Base-by-base conservation (phyloP, 2,888 invertebrate genomes). In the Bruchidius siliquastri region DNA sequence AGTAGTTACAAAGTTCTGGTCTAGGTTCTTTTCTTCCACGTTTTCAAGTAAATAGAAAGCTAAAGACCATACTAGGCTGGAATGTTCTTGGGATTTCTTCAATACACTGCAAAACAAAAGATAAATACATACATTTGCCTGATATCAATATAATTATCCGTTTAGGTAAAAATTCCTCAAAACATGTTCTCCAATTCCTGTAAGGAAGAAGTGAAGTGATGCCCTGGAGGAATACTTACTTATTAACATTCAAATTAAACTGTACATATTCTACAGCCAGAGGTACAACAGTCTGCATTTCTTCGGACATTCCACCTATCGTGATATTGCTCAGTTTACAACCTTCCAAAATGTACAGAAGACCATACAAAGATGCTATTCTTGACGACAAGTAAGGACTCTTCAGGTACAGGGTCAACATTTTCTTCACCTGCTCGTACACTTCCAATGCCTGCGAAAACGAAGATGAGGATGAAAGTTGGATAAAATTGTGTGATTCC, bases 31-130 rank as follows among this genome's bases (percentile, higher is more conserved):
- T 81, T 93, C 92, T 77, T 91, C 90, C 66, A 92, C 88, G 83
- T 92, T 91, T 86, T 95, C 94, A 80, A 94, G 88, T 75, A 95
- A 86, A 85, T 92, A 93, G 86, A 94, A 94, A 71, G 92, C 91
- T 71, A 93, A 85, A 30, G 93, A 90, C 93, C 94, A 94, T 82
- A 94, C 89, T 71, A 92, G 87, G 78, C 93, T 87, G 73, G 90
- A 89, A 83, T 94, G 93, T 78, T 91, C 91, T 82, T 91, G 91
- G 79, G 85, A 85, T 75, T 83, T 83, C 74, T 80, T 83, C 74
- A 85, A 78, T 67, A 83, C 81, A 72, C 84, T 84, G 75, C 75
- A 81, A 79, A 8, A 2, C 3, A 26, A 26, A 26, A 26, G 2
- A 4, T 26, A 2, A 26, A 26, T 26, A n/a, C n/a, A n/a, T n/a